These are phyloP conservation scores for Acanthosepion pharaonis DNA, from an alignment of 2,888 invertebrate species.

Conservation along the genomic window DNA sequence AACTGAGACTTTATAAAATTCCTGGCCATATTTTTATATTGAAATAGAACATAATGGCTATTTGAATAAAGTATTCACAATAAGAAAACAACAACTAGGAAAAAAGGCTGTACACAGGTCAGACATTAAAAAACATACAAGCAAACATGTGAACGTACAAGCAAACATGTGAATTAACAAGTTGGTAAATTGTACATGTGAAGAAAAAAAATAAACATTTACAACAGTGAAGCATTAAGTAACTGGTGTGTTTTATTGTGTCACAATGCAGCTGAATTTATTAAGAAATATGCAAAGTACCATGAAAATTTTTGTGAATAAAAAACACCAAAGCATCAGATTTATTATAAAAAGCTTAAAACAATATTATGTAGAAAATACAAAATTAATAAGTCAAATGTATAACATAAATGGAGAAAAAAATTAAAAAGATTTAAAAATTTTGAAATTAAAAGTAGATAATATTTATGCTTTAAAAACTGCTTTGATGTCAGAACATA, in stretches of 20 bases:
- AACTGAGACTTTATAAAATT: too few relatives aligned
- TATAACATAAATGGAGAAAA: too few relatives aligned
- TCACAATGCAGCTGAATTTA: background rate
- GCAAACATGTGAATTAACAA: background rate
- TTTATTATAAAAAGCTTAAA: too few relatives aligned
- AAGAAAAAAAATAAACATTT: background rate
- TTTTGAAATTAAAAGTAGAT: too few relatives aligned
- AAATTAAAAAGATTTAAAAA: too few relatives aligned
- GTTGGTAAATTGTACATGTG: background rate
- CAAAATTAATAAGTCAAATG: too few relatives aligned
- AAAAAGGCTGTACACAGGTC: background rate
- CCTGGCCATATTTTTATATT: too few relatives aligned
- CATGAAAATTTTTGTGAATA: background rate
- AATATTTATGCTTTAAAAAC: too few relatives aligned
- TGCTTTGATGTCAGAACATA: too few relatives aligned
- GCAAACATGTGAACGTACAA: background rate
- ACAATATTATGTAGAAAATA: too few relatives aligned
- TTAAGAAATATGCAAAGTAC: background rate
- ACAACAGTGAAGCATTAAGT: background rate
- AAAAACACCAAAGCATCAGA: background rate
- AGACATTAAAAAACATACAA: background rate
- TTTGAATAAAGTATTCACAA: background rate
- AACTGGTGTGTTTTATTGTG: background rate
- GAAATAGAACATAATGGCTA: too few relatives aligned
- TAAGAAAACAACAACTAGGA: background rate